phyloP scores from a whole-genome alignment of 23 tunicate species.

The Styela plicata region DNA sequence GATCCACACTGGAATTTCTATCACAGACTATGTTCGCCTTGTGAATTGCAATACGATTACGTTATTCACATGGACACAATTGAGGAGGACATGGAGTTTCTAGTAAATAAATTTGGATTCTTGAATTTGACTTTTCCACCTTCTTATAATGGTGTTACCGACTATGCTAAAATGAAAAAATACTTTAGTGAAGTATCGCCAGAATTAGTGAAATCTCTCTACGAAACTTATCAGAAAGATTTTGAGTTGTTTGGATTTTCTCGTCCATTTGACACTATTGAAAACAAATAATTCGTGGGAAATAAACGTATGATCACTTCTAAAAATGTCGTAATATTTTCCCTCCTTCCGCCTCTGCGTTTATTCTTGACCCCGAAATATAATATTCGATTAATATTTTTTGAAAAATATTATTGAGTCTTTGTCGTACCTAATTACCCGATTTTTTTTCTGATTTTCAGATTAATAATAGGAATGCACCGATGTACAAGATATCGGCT shows the following conservation, averaged over 20 bases:
- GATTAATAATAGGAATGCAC: too few relatives aligned
- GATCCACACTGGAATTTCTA: constrained; percentile 57
- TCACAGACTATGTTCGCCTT: constrained; percentile 52
- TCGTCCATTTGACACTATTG: constrained; percentile 38
- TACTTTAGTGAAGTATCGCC: constrained; percentile 37
- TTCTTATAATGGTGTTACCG: constrained; percentile 2
- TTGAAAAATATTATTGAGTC: too few relatives aligned
- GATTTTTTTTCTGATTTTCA: too few relatives aligned
- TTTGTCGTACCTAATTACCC: too few relatives aligned
- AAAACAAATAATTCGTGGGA: neutral
- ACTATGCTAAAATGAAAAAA: constrained; percentile 7
- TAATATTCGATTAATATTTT: too few relatives aligned
- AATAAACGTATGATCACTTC: too few relatives aligned
- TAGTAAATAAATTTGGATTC: constrained; percentile 1
- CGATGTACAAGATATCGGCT: too few relatives aligned
- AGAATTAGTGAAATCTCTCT: constrained; percentile 30
- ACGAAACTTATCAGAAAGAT: constrained; percentile 42
- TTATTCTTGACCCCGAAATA: too few relatives aligned
- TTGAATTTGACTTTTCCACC: constrained; percentile 16
- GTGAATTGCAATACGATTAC: constrained; percentile 64
- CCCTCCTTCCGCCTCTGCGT: too few relatives aligned
- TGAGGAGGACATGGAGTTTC: constrained; percentile 41
- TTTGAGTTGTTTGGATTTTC: constrained; percentile 45
- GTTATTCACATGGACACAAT: constrained; percentile 33
- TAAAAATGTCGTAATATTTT: too few relatives aligned